phyloP scores from a whole-genome alignment of 2,113 vertebrate species.

The Scatophagus argus region DNA sequence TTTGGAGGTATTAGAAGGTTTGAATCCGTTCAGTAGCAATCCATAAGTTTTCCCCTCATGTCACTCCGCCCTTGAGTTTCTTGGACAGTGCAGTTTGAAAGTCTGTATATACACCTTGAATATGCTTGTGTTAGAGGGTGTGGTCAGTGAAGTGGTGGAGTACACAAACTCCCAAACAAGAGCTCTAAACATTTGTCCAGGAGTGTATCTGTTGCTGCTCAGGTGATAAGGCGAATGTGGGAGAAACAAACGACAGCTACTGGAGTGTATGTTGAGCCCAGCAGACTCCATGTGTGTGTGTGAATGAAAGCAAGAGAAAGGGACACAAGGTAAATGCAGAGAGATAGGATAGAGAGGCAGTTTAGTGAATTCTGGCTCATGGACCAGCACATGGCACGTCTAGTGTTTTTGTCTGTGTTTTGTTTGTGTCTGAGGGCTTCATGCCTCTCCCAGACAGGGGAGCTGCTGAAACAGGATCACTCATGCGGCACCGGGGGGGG shows the following conservation, averaged over 20 bases:
- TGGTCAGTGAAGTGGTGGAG: neutral
- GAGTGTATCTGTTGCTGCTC: neutral
- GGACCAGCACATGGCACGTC: slow-evolving; percentile 55
- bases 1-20: neutral
- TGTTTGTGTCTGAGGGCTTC: slow-evolving; percentile 62
- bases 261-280: slow-evolving; percentile 10
- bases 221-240: slow-evolving; percentile 37
- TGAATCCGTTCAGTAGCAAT: neutral
- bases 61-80: slow-evolving; percentile 49
- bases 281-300: slow-evolving; percentile 19
- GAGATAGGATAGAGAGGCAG: slow-evolving; percentile 8
- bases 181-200: neutral
- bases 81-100: slow-evolving; percentile 38
- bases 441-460: slow-evolving; percentile 59
- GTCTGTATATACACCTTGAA: slow-evolving; percentile 20
- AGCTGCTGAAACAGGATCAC: slow-evolving; percentile 73
- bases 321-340: slow-evolving; percentile 32
- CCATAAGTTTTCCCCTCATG: slow-evolving; percentile 68
- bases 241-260: slow-evolving; percentile 19
- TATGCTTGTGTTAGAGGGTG: slow-evolving; percentile 4
- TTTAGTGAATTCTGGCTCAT: slow-evolving; percentile 50
- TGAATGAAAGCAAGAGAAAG: slow-evolving; percentile 15
- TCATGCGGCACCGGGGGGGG: slow-evolving; percentile 62
- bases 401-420: slow-evolving; percentile 62
- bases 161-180: neutral